Conservation (phyloP, 2,797 vertebrate genomes). For the Pipistrellus pygmaeus region DNA sequence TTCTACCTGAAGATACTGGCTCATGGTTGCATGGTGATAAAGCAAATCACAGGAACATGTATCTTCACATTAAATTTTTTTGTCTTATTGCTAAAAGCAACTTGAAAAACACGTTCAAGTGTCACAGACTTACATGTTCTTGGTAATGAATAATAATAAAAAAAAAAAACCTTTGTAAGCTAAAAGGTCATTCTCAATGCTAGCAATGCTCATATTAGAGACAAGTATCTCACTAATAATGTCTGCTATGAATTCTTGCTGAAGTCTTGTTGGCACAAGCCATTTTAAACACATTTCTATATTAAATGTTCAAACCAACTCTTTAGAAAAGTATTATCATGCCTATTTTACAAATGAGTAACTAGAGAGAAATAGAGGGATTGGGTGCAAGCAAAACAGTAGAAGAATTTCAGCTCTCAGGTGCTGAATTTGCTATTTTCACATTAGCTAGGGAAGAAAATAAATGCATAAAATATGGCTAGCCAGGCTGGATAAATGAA, state of each 20-base stretch:
- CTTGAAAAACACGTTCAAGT: not conserved
- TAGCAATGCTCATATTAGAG: not conserved
- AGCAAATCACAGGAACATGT: not conserved
- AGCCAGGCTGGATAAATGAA: not conserved
- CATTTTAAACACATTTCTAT: not conserved
- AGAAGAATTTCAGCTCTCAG: not conserved
- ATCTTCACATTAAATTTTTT: not conserved
- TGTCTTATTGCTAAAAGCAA: not conserved
- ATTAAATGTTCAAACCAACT: not conserved
- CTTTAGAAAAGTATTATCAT: not conserved
- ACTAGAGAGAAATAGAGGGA: not conserved
- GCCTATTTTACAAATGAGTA: conserved; percentile 6
- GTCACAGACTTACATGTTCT: not conserved
- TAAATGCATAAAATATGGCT: not conserved
- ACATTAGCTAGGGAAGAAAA: not conserved
- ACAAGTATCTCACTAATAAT: not conserved
- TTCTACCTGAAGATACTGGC: not conserved
- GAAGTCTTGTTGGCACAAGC: not conserved
- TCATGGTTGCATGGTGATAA: not conserved
- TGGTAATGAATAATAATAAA: not conserved
- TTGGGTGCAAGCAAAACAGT: too few species aligned
- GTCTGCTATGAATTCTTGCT: not conserved
- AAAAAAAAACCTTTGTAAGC: not conserved
- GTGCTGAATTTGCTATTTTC: not conserved
- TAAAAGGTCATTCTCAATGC: not conserved